Conservation (phyloP, 2,797 vertebrate species). For the Setipinna tenuifilis region DNA sequence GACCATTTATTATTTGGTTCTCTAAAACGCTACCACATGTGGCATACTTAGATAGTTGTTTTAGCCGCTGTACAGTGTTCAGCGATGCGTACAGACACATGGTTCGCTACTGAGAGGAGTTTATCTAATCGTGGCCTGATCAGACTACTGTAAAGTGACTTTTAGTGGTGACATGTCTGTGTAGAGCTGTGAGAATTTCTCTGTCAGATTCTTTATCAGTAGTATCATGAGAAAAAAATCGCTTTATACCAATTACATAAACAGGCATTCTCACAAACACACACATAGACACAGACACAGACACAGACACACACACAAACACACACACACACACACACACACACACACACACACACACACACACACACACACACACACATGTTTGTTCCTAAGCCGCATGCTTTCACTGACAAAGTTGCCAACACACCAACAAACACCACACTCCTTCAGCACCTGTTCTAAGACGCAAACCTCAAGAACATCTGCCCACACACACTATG, state of each 20-base stretch:
- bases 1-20: neutral
- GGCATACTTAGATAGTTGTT: neutral
- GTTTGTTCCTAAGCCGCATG: neutral
- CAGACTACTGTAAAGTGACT: neutral
- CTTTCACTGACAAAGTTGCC: too few species aligned
- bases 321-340: constrained; percentile 1
- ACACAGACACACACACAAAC: neutral
- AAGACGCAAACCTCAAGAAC: neutral
- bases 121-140: neutral
- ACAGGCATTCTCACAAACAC: neutral
- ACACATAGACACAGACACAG: neutral
- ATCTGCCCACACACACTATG: neutral
- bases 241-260: neutral
- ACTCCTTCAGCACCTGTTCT: neutral
- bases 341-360: too few species aligned
- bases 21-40: neutral
- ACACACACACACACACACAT: too few species aligned
- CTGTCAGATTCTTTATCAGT: neutral
- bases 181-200: neutral
- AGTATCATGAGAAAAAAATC: neutral
- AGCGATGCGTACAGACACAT: neutral
- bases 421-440: neutral
- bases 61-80: neutral
- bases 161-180: neutral
- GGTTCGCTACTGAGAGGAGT: neutral